Evolutionary conservation across 2,797 vertebrate genomes (phyloP).

Genomic region (Poeciliopsis presidionis): DNA sequence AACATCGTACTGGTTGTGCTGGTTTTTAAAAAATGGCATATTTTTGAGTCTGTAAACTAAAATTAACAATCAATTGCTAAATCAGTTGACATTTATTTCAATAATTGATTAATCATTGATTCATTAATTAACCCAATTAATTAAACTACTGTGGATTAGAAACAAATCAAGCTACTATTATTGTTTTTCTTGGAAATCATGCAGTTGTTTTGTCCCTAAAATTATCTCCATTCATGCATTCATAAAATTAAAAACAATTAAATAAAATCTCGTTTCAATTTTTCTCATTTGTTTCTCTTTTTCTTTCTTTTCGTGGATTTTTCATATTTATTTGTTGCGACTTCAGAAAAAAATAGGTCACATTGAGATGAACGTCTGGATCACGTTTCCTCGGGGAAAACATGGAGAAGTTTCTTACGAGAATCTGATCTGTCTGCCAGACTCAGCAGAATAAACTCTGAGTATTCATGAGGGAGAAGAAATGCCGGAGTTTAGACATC

Average conservation of each 20-base stretch:
- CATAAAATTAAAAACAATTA: no score
- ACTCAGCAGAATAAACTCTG: slow-evolving; percentile 36
- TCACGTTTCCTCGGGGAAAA: slow-evolving; percentile 16
- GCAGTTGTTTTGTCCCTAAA: neutral
- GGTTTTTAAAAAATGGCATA: no score
- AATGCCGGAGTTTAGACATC: slow-evolving; percentile 29
- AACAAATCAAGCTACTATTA: no score
- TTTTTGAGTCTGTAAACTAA: no score
- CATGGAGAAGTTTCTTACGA: slow-evolving; percentile 23
- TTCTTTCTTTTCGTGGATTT: neutral
- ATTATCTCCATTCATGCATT: no score
- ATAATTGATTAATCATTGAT: no score
- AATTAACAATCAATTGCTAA: no score
- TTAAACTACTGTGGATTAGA: no score
- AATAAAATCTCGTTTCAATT: neutral
- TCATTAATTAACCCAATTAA: no score
- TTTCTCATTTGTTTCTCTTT: neutral
- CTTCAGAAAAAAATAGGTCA: slow-evolving; percentile 25
- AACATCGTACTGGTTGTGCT: no score
- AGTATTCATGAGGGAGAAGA: slow-evolving; percentile 34
- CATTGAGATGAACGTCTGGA: neutral
- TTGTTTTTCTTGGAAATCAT: no score
- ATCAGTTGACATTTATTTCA: no score
- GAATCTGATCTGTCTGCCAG: slow-evolving; percentile 43
- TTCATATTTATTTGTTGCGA: neutral